Evolutionary conservation across 2,113 vertebrate species (phyloP).

Genomic region (Marcusenius ussheri): DNA sequence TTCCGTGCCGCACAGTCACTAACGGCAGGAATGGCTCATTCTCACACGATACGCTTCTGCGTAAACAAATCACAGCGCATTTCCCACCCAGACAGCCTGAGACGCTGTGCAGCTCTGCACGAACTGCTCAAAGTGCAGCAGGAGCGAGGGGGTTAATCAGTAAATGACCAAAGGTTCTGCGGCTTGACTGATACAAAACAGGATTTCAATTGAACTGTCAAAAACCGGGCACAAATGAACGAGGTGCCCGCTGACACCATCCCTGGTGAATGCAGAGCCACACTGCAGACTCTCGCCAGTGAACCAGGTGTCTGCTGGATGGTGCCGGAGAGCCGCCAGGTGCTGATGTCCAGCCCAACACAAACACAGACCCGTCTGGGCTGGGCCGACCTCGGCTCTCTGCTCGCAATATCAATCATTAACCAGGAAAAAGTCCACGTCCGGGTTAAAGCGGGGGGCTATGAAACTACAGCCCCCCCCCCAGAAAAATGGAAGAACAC

Average conservation of each 20-base stretch:
- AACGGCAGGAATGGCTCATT: constrained; percentile 26
- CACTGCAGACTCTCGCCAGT: neutral
- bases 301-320: neutral
- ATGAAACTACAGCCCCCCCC: neutral
- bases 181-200: neutral
- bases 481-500: neutral
- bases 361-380: neutral
- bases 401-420: constrained; percentile 1
- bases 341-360: neutral
- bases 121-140: neutral
- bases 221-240: neutral
- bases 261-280: neutral
- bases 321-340: neutral
- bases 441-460: neutral
- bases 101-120: too few species aligned
- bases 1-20: constrained; percentile 24
- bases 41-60: neutral
- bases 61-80: constrained; percentile 12
- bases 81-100: neutral
- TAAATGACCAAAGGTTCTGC: neutral
- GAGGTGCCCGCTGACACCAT: neutral
- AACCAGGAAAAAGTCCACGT: neutral
- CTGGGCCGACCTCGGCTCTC: neutral
- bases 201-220: neutral
- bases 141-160: neutral